Evolutionary conservation across 2,797 vertebrate species (phyloP).

Genomic region (Peromyscus nudipes): DNA sequence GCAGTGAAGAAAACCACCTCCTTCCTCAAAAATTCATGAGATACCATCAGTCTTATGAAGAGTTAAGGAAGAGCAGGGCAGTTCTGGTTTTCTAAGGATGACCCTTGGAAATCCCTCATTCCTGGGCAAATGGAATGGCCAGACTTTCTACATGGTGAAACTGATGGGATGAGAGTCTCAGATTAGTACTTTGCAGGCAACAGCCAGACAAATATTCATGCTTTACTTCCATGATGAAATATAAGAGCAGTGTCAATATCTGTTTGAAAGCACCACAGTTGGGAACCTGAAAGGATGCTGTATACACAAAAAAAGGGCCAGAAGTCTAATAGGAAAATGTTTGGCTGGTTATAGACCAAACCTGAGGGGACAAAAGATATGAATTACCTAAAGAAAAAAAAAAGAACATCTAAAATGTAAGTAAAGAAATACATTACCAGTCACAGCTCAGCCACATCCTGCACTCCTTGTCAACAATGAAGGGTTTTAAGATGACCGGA

Average conservation of each 20-base stretch:
- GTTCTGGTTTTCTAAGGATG: not conserved
- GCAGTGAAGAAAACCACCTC: not conserved
- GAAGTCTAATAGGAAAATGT: not conserved
- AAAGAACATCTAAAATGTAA: not conserved
- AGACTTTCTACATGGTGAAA: not conserved
- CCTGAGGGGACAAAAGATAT: not conserved
- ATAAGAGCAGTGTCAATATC: not conserved
- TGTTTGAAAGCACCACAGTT: not conserved
- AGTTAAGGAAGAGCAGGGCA: fast-evolving
- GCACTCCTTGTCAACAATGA: not conserved
- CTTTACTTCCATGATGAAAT: not conserved
- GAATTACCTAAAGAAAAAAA: not conserved
- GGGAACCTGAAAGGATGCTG: not conserved
- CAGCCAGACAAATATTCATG: not conserved
- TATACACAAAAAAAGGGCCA: not conserved
- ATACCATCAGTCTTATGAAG: not conserved
- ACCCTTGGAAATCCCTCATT: not conserved
- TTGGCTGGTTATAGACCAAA: not conserved
- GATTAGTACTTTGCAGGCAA: not conserved
- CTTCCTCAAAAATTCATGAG: not conserved
- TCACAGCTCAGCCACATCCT: not conserved
- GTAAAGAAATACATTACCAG: not conserved
- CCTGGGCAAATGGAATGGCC: not conserved
- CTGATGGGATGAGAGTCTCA: not conserved
- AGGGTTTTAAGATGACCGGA: not conserved